Conservation (phyloP, 2,888 invertebrate species). For the Julus scandinavius region DNA sequence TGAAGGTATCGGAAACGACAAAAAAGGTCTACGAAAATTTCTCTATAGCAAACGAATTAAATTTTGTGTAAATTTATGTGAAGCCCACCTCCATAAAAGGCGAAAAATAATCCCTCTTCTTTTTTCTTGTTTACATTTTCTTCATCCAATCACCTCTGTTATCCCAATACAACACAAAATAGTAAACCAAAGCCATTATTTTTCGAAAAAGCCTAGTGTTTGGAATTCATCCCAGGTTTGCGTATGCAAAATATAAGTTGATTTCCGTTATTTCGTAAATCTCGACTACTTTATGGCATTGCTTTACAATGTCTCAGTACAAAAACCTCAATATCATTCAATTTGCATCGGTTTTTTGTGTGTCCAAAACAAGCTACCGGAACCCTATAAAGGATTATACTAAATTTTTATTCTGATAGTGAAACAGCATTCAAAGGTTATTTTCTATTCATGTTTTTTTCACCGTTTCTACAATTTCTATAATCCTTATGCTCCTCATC, state of each 20-base stretch:
- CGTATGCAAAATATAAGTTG: background rate
- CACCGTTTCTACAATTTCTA: no score
- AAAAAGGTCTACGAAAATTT: background rate
- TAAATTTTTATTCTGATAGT: no score
- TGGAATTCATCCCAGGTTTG: background rate
- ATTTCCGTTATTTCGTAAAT: background rate
- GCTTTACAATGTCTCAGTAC: background rate
- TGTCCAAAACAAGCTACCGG: no score
- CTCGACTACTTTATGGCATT: background rate
- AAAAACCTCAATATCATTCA: no score
- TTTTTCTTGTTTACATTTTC: conserved; percentile 17
- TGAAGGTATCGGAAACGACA: background rate
- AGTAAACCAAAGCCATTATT: conserved; percentile 28
- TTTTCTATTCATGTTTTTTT: no score
- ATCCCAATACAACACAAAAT: background rate
- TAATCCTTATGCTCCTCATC: no score
- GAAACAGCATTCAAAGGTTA: no score
- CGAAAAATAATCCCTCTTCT: background rate
- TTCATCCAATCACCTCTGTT: conserved; percentile 10
- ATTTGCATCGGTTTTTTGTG: no score
- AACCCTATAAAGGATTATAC: no score
- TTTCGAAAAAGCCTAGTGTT: background rate
- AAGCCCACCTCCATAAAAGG: background rate
- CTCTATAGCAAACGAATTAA: background rate
- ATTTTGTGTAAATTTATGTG: background rate